Base-by-base conservation (phyloP, 2,888 invertebrate species). In the Cheilosia vernalis region DNA sequence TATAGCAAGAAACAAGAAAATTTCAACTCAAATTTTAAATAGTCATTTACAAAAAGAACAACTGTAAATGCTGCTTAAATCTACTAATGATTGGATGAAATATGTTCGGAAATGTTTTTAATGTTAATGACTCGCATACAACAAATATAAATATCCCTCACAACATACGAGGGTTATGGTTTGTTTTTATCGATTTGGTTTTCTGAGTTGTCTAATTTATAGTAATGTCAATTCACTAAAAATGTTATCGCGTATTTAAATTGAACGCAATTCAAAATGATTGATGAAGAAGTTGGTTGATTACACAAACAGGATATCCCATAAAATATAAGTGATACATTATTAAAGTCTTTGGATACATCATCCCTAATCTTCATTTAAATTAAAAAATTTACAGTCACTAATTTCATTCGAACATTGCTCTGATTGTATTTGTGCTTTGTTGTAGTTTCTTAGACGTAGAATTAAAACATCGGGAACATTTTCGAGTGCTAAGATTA, bases 401-500 rank as follows among this genome's bases (percentile, higher is more conserved):
- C 67, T 56, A 37, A 15, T 63, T 40, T 83, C 79, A 64, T 74
- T 69, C 64, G 49, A 27, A 37, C 40, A 60, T 69, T 70, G 74
- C 64, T 80, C 80, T 74, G 74, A 55, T 80, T 70, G 74, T 58
- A 53, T 44, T 73, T 53, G 56, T 58, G 30, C 44, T 77, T 90
- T 89, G 61, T 88, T 88, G 79, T 90, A 91, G 87, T 90, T 91
- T 85, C 91, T 92, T 15, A 96, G 92, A 80, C 95, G 94, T 27
- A 96, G 93, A 66, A 95, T 95, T 9, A 95, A 92, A 37, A 96
- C 92, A 67, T 94, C 94, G 74, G 93, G 93, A 88, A 93, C 93
- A 89, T 95, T 95, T 87, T 95, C 94, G 51, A 96, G 90, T 0
- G 96, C 95, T 73, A 96, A 91, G 1, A 96, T 94, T 1, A 96